Percentiles rank a stretch among this genome's conserved stretches.
These are phyloP conservation scores for Harpagus bidentatus DNA, from an alignment of 2,113 vertebrate genomes.

Conservation along the genomic window DNA sequence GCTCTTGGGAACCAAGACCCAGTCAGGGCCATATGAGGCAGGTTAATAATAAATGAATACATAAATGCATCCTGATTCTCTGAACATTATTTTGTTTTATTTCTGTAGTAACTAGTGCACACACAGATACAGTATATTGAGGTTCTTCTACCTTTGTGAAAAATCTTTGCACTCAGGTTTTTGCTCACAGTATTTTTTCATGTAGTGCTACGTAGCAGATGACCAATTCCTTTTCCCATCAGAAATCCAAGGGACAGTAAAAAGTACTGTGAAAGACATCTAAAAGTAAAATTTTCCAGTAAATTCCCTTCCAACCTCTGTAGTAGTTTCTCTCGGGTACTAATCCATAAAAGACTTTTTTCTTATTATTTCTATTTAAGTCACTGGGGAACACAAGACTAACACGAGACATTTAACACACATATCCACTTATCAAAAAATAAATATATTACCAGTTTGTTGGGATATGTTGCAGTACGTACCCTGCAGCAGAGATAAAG, in stretches of 20 bases:
- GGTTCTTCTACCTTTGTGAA: neutral
- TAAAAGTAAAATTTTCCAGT: neutral
- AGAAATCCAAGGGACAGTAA: neutral
- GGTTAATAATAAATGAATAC: neutral
- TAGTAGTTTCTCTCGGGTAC: neutral
- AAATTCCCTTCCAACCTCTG: neutral
- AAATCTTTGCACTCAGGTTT: neutral
- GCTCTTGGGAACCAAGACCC: neutral
- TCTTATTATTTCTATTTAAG: neutral
- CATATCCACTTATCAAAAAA: neutral
- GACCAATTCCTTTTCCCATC: neutral
- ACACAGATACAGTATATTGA: neutral
- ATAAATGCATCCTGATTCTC: neutral
- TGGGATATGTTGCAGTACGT: neutral
- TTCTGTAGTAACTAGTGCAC: neutral
- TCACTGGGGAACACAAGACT: neutral
- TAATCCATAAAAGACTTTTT: neutral
- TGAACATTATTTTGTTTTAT: neutral
- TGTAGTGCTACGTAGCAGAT: neutral
- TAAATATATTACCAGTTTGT: neutral
- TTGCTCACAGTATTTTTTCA: neutral
- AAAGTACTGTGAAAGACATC: neutral
- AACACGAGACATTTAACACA: neutral
- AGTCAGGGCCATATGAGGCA: neutral
- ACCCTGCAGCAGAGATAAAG: neutral